A percentile compares a stretch with the other conserved stretches of the same genome.
Conservation (phyloP, 2,888 invertebrate species). For the Lottia gigantea region DNA sequence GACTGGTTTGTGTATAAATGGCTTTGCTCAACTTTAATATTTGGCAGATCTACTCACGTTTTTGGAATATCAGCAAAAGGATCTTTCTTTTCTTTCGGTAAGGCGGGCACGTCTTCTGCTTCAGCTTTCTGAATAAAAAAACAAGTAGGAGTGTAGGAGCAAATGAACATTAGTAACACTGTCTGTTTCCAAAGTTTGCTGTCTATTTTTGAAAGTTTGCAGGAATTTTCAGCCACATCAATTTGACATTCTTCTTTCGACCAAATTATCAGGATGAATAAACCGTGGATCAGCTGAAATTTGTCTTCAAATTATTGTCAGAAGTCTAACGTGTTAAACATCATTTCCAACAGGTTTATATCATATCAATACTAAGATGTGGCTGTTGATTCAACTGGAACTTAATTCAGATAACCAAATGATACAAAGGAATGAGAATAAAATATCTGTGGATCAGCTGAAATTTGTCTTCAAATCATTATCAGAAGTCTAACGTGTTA, state of each 20-base stretch:
- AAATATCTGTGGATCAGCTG: too few species aligned
- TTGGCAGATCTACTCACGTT: conserved; percentile 42
- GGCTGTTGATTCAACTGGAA: too few species aligned
- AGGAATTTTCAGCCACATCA: neutral
- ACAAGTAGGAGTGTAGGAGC: neutral
- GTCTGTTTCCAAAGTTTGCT: too few species aligned
- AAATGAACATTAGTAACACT: neutral
- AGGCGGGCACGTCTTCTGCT: conserved; percentile 64
- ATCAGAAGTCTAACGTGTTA: conserved; percentile 1
- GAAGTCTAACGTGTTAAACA: neutral
- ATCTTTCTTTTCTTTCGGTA: conserved; percentile 75
- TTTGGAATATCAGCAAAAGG: conserved; percentile 87
- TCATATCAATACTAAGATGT: too few species aligned
- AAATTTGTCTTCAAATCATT: neutral
- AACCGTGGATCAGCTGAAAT: too few species aligned
- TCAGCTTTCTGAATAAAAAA: conserved; percentile 24
- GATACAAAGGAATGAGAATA: too few species aligned
- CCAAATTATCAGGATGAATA: too few species aligned
- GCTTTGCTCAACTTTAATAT: too few species aligned
- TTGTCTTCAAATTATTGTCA: neutral
- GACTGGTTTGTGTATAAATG: too few species aligned
- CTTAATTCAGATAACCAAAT: too few species aligned
- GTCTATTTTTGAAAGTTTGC: too few species aligned
- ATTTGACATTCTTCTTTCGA: too few species aligned
- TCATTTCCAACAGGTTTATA: neutral